A percentile compares a stretch with the other conserved stretches of the same genome.
These are phyloP conservation scores for Muntiacus reevesi DNA, from an alignment of 2,113 vertebrate species.

Conservation along the genomic window DNA sequence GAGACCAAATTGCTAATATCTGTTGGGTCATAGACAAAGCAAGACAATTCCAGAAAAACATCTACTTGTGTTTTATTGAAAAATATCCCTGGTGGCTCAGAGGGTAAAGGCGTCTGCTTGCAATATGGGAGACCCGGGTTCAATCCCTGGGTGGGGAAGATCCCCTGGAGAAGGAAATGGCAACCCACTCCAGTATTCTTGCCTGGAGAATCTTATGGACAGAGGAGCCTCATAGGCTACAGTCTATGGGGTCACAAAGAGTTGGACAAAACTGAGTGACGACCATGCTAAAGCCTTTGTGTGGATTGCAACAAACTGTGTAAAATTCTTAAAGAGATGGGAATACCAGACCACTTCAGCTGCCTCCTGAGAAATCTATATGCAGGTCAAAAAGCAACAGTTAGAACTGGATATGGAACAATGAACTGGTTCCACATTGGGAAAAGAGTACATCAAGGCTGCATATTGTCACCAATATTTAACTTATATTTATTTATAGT, in stretches of 20 bases:
- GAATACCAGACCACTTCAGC: neutral
- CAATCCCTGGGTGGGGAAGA: neutral
- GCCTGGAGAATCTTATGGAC: neutral
- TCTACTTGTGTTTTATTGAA: neutral
- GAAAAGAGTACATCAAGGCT: neutral
- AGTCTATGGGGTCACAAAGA: neutral
- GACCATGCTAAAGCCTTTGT: neutral
- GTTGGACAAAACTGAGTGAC: fast-evolving
- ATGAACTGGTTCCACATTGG: neutral
- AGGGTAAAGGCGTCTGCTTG: neutral
- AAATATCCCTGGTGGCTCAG: neutral
- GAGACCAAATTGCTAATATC: neutral
- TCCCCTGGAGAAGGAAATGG: neutral
- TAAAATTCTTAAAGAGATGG: neutral
- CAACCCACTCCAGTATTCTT: neutral
- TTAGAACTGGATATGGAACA: neutral
- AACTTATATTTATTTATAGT: neutral
- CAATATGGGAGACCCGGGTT: neutral
- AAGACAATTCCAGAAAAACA: neutral
- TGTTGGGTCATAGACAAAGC: neutral
- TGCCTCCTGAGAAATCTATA: neutral
- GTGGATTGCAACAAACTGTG: neutral
- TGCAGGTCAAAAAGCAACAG: neutral
- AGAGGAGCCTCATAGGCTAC: neutral
- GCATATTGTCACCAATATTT: neutral